Conservation (phyloP, 2,797 vertebrate genomes). For the Mormyrops boulengeri region DNA sequence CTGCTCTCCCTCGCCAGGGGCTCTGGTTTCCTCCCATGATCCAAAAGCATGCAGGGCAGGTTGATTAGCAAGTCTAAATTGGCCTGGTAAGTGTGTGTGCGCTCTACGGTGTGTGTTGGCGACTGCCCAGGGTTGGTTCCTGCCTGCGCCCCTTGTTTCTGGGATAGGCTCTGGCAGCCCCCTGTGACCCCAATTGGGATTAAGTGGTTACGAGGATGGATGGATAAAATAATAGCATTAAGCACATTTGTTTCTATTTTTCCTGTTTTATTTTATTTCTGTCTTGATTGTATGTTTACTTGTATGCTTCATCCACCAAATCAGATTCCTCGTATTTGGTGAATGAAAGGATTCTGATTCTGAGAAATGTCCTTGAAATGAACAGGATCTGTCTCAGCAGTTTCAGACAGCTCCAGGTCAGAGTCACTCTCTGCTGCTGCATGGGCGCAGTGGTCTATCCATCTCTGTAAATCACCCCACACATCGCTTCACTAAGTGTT, state of each 20-base stretch:
- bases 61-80: too few relatives aligned
- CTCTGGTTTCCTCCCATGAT: too few relatives aligned
- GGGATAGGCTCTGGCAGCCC: too few relatives aligned
- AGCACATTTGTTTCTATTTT: not conserved
- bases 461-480: not conserved
- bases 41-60: too few relatives aligned
- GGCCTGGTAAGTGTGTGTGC: too few relatives aligned
- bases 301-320: not conserved
- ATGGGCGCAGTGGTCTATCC: not conserved
- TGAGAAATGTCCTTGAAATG: not conserved
- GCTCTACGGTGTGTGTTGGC: too few relatives aligned
- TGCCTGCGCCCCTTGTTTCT: too few relatives aligned
- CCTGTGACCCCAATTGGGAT: too few relatives aligned
- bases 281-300: not conserved
- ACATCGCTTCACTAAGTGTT: not conserved
- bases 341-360: not conserved
- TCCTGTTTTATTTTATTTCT: not conserved
- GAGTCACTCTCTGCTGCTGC: not conserved
- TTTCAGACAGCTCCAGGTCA: not conserved
- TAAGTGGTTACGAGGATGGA: too few relatives aligned
- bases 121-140: too few relatives aligned
- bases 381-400: not conserved
- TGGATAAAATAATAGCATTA: not conserved
- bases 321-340: not conserved
- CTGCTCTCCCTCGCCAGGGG: too few relatives aligned